These are phyloP conservation scores for Pseudochirops cupreus DNA, from an alignment of 2,797 vertebrate species.

Conservation along the genomic window DNA sequence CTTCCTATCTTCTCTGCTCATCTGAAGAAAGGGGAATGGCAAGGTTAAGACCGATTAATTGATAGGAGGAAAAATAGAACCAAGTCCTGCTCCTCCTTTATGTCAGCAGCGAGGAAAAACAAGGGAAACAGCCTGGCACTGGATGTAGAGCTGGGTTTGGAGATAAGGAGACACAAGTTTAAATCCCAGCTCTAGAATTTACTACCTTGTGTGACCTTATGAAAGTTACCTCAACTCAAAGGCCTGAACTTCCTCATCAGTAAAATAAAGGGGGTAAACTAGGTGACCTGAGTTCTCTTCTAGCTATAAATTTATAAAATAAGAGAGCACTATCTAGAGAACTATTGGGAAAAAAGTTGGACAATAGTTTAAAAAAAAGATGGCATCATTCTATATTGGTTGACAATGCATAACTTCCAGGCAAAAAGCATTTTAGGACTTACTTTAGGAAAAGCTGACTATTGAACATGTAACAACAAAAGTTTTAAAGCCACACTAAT, in stretches of 20 bases:
- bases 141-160: background rate
- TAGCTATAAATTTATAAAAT: conserved; percentile 5
- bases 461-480: background rate
- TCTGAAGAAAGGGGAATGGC: background rate
- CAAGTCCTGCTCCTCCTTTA: too few relatives aligned
- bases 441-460: background rate
- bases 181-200: background rate
- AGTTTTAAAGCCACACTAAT: background rate
- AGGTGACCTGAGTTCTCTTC: background rate
- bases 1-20: background rate
- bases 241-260: background rate
- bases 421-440: background rate
- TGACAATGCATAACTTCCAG: background rate
- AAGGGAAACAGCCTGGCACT: too few relatives aligned
- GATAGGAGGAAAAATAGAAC: too few relatives aligned
- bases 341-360: background rate
- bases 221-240: background rate
- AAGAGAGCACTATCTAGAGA: conserved; percentile 9
- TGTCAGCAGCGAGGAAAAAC: too few relatives aligned
- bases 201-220: background rate
- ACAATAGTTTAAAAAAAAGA: background rate
- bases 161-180: background rate
- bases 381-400: background rate
- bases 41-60: too few relatives aligned
- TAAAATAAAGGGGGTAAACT: background rate